phyloP scores from a whole-genome alignment of 2,797 vertebrate genomes.

The Chelon auratus region DNA sequence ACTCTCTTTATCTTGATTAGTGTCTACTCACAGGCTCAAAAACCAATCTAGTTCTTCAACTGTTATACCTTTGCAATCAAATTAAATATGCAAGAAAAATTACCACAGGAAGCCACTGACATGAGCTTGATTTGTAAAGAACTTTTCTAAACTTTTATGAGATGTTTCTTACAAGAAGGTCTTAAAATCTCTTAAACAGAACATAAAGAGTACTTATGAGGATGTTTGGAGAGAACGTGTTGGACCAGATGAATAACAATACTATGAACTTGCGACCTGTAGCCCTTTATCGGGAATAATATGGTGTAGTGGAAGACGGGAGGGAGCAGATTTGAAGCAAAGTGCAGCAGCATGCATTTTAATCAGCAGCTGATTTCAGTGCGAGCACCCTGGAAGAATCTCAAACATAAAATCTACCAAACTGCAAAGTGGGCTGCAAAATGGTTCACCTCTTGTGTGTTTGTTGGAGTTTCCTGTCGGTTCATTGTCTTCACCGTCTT shows the following conservation, averaged over 20 bases:
- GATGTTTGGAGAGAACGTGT: neutral
- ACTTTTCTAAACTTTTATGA: too few relatives aligned
- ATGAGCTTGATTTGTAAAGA: too few relatives aligned
- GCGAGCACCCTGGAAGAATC: neutral
- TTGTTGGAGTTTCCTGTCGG: neutral
- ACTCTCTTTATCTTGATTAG: neutral
- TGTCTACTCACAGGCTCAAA: neutral
- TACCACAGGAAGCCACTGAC: too few relatives aligned
- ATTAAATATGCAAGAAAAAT: too few relatives aligned
- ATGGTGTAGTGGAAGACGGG: constrained; percentile 2
- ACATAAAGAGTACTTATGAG: neutral
- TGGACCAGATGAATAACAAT: constrained; percentile 7
- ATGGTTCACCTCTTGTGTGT: neutral
- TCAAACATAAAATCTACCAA: constrained; percentile 11
- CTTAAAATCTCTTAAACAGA: too few relatives aligned
- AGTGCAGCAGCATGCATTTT: constrained; percentile 32
- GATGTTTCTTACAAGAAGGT: too few relatives aligned
- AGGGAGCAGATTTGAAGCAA: constrained; percentile 7
- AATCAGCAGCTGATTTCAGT: constrained; percentile 36
- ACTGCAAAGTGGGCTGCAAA: constrained; percentile 6
- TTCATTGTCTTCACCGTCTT: constrained; percentile 13
- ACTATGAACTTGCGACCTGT: constrained; percentile 14
- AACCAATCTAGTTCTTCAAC: neutral
- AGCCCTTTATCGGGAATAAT: constrained; percentile 6
- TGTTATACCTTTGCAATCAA: too few relatives aligned